Percentiles rank a stretch among this genome's conserved stretches.
These are phyloP conservation scores for Gallinago media DNA, from an alignment of 2,113 vertebrate genomes.

Conservation along the genomic window DNA sequence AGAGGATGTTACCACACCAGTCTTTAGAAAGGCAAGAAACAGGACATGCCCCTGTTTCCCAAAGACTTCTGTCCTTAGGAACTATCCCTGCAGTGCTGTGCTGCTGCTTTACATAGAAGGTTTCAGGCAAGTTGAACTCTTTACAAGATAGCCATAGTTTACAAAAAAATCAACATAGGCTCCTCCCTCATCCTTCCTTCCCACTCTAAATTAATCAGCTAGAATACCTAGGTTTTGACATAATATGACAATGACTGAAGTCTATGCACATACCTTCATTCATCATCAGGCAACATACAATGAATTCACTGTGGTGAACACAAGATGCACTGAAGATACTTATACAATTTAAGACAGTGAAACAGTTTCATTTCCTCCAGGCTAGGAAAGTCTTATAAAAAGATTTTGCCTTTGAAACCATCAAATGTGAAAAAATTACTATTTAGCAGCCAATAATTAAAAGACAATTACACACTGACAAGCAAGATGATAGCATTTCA, in stretches of 20 bases:
- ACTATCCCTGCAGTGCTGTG: neutral
- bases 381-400: neutral
- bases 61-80: neutral
- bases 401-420: neutral
- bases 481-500: neutral
- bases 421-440: neutral
- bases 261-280: neutral
- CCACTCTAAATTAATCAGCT: neutral
- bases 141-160: neutral
- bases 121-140: neutral
- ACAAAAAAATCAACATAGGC: neutral
- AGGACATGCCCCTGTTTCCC: neutral
- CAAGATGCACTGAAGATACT: neutral
- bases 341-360: neutral
- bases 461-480: constrained; percentile 15
- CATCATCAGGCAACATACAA: neutral
- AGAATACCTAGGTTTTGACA: neutral
- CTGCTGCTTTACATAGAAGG: neutral
- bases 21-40: neutral
- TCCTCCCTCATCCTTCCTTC: neutral
- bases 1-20: neutral
- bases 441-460: constrained; percentile 27
- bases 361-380: neutral
- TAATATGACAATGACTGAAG: rapidly evolving
- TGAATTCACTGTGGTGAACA: neutral